Base-by-base conservation (phyloP, 92 coral and sea anemone genomes). In the Epizoanthus fatuus region DNA sequence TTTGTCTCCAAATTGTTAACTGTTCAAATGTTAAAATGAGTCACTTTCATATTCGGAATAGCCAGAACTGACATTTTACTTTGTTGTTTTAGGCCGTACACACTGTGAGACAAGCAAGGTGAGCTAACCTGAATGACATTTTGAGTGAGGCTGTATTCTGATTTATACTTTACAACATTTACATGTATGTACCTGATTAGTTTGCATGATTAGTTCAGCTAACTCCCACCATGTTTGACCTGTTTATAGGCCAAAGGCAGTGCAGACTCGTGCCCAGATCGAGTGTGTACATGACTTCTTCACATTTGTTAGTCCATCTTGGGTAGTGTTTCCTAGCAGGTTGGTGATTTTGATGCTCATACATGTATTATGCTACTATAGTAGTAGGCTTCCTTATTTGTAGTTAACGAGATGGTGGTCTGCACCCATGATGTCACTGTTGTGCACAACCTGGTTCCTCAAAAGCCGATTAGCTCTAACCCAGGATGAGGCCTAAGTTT, bases 261-360 rank as follows among this genome's bases (percentile, higher is more conserved):
- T 96, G 3, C 99, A 96, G 89, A 96, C 99, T 4, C 87, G 99
- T 63, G 98, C 97, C 7, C 99, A 96, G 79, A 96, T 96, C 60
- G 92, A 93, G 60, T 96, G 99, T 87, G 98, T 95, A 17, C 94
- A 93, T 47, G 95, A 96, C 72, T 96, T 96, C 75, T 91, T 86
- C 14, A 91, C 93, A 60, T 96, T 95, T 70, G 79, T 96, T 52
- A 90, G 81, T 58, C 96, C 94, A 38, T 91, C 90, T 10, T 95
- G 99, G 98, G 81, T 96, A 35, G 85, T 96, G 35, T 96, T 88
- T 81, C 91, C 99, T 38, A 40, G 56, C 9, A 77, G 82, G 82
- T 77, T 47, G 7, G 52, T 47, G 9, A 4, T 44, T 44, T 44
- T 44, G 47, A 4, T 2, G 47, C 47, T 4, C 8, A 44, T 44